Evolutionary conservation across 2,113 vertebrate genomes (phyloP).

Genomic region (Sceloporus undulatus): DNA sequence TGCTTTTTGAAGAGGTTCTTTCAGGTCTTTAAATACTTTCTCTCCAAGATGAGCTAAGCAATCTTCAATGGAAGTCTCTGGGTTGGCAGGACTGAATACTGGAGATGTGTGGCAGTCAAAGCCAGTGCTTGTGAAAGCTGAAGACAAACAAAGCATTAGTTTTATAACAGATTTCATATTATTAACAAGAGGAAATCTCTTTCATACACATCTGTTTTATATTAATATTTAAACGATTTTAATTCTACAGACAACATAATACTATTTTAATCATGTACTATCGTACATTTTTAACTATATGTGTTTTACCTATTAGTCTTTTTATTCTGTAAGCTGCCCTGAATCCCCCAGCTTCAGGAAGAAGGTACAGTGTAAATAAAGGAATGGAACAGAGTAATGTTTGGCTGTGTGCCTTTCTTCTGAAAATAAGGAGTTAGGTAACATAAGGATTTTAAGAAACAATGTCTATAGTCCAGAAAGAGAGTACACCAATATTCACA

Average conservation of each 20-base stretch:
- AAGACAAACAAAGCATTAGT: slow-evolving; percentile 36
- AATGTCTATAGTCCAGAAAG: neutral
- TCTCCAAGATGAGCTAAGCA: slow-evolving; percentile 87
- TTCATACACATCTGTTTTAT: too few relatives aligned
- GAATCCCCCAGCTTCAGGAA: too few relatives aligned
- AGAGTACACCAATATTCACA: slow-evolving; percentile 55
- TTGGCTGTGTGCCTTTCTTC: neutral
- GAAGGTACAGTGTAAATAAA: too few relatives aligned
- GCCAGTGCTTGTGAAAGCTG: slow-evolving; percentile 86
- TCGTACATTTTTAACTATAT: too few relatives aligned
- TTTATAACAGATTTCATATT: neutral
- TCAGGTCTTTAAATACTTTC: slow-evolving; percentile 80
- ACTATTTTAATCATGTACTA: too few relatives aligned
- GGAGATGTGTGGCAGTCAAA: slow-evolving; percentile 89
- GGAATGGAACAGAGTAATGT: neutral
- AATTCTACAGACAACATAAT: too few relatives aligned
- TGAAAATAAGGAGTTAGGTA: neutral
- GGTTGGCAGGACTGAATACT: slow-evolving; percentile 90
- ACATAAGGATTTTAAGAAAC: neutral
- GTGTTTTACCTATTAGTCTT: too few relatives aligned
- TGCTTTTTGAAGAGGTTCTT: slow-evolving; percentile 80
- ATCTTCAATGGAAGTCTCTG: slow-evolving; percentile 90
- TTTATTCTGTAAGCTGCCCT: too few relatives aligned
- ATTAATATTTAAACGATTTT: too few relatives aligned
- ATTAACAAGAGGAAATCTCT: rapidly evolving